Evolutionary conservation across 2,113 vertebrate species (phyloP).

Genomic region (Garra rufa): DNA sequence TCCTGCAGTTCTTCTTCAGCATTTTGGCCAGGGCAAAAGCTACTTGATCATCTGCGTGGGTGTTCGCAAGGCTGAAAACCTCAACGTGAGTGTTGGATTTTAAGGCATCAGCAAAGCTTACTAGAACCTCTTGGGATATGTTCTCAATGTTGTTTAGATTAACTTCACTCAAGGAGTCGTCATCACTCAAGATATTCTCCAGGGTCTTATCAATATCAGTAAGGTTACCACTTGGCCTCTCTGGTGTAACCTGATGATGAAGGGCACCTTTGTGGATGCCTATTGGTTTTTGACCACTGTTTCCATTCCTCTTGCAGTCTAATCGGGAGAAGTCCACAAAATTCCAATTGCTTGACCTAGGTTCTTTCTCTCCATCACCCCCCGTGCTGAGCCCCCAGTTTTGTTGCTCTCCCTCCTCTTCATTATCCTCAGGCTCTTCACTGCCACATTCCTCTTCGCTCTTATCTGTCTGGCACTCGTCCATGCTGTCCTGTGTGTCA

Average conservation of each 20-base stretch:
- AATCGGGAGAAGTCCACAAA: neutral
- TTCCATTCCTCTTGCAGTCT: conserved; percentile 61
- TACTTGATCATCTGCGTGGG: conserved; percentile 82
- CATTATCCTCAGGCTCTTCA: conserved; percentile 74
- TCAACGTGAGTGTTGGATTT: conserved; percentile 82
- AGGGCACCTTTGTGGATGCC: conserved; percentile 45
- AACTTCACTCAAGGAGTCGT: conserved; percentile 79
- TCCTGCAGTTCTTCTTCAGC: conserved; percentile 80
- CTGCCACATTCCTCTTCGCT: conserved; percentile 78
- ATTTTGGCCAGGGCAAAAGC: conserved; percentile 84
- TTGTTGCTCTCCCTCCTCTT: conserved; percentile 69
- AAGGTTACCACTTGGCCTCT: conserved; percentile 71
- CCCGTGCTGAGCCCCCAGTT: conserved; percentile 10
- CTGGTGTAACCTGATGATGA: conserved; percentile 60
- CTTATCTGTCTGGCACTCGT: conserved; percentile 76
- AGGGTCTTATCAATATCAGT: conserved; percentile 81
- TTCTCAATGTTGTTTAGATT: conserved; percentile 93
- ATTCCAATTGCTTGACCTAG: conserved; percentile 40
- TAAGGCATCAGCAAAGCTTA: conserved; percentile 83
- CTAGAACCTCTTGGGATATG: conserved; percentile 81
- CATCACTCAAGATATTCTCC: conserved; percentile 80
- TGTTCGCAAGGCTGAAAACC: conserved; percentile 86
- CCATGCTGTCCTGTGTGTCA: conserved; percentile 69
- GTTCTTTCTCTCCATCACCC: conserved; percentile 49
- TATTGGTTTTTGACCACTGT: conserved; percentile 57